These are phyloP conservation scores for Erebia epiphron DNA, from an alignment of 2,888 invertebrate genomes.

Conservation along the genomic window DNA sequence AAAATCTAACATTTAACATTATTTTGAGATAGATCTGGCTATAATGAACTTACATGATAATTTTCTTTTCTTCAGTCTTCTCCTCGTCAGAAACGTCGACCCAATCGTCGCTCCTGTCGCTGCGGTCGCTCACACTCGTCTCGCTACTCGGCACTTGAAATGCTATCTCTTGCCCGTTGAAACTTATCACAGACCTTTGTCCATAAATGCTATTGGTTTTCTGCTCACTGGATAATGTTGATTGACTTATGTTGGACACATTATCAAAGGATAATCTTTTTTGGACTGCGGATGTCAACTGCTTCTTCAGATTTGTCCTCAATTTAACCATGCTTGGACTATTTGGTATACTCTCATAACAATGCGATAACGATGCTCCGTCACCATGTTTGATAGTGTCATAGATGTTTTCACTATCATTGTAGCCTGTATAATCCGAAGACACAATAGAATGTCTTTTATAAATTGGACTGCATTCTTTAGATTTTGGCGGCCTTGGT, in stretches of 20 bases:
- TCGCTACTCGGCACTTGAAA: conserved; percentile 82
- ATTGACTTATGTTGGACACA: conserved; percentile 76
- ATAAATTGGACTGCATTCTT: conserved; percentile 68
- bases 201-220: conserved; percentile 85
- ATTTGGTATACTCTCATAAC: conserved; percentile 84
- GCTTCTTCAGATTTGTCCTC: conserved; percentile 66
- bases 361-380: conserved; percentile 76
- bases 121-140: conserved; percentile 83
- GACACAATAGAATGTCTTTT: conserved; percentile 70
- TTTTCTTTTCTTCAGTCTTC: conserved; percentile 74
- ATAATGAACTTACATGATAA: conserved; percentile 81
- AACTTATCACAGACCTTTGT: conserved; percentile 76
- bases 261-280: conserved; percentile 75
- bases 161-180: conserved; percentile 76
- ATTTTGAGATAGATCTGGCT: background rate
- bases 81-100: conserved; percentile 85
- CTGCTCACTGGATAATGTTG: conserved; percentile 83
- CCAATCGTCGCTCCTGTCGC: conserved; percentile 86
- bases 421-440: conserved; percentile 69
- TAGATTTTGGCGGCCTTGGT: conserved; percentile 59
- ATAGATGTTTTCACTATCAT: conserved; percentile 84
- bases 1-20: too few species aligned
- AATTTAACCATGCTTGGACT: conserved; percentile 77
- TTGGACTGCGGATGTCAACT: conserved; percentile 62
- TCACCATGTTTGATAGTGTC: conserved; percentile 84